These are phyloP conservation scores for Automeris io DNA, from an alignment of 2,888 invertebrate species.

Conservation along the genomic window DNA sequence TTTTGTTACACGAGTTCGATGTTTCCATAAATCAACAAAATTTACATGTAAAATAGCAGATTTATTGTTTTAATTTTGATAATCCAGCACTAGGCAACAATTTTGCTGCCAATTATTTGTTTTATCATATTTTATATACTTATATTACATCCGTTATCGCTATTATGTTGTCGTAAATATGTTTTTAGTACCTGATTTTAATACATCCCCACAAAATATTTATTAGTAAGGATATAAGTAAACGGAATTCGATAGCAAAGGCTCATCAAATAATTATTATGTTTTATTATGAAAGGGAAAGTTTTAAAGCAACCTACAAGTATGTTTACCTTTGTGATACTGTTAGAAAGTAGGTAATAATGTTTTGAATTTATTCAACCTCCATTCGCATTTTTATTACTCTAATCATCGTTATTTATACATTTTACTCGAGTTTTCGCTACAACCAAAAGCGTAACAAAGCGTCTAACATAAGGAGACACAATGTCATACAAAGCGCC, in stretches of 20 bases:
- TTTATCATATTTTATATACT: no score
- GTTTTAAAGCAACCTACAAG: neutral
- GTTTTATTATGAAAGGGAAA: no score
- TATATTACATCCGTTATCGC: no score
- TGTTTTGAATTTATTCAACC: neutral
- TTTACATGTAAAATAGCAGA: constrained; percentile 5
- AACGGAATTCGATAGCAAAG: no score
- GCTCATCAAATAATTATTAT: no score
- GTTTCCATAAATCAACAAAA: constrained; percentile 35
- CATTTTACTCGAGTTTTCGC: neutral
- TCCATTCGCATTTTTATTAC: neutral
- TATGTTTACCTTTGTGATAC: neutral
- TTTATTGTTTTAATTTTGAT: neutral
- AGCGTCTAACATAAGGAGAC: constrained; percentile 18
- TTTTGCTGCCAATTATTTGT: no score
- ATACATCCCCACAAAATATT: no score
- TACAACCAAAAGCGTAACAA: constrained; percentile 9
- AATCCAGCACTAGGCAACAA: neutral
- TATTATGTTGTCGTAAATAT: no score
- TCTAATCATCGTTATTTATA: neutral
- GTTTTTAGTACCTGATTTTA: no score
- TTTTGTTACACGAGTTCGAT: constrained; percentile 27
- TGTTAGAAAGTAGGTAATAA: neutral
- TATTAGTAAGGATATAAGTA: no score
- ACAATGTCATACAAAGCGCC: constrained; percentile 33